These are phyloP conservation scores for Lordiphosa fenestrarum DNA, from an alignment of 2,888 invertebrate species.

Conservation along the genomic window DNA sequence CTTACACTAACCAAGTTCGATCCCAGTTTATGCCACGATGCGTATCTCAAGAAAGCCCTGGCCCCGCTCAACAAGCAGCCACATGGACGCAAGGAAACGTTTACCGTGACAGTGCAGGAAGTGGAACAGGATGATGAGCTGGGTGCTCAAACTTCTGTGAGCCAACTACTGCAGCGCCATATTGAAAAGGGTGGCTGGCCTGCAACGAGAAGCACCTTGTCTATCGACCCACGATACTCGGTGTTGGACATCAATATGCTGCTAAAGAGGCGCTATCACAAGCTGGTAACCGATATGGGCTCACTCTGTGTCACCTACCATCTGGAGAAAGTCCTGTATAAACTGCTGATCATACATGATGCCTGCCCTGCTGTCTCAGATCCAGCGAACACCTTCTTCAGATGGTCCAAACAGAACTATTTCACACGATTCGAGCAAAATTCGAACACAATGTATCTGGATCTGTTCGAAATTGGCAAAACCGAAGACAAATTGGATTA, in stretches of 20 bases:
- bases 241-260: slow-evolving; percentile 10
- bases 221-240: no score
- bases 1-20: slow-evolving; percentile 16
- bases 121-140: no score
- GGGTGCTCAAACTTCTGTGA: no score
- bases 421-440: slow-evolving; percentile 30
- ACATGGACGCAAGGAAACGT: no score
- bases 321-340: slow-evolving; percentile 26
- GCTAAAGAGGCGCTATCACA: slow-evolving; percentile 30
- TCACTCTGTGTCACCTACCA: slow-evolving; percentile 26
- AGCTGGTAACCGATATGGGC: slow-evolving; percentile 22
- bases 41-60: slow-evolving; percentile 2
- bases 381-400: slow-evolving; percentile 24
- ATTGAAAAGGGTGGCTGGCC: no score
- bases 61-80: not conserved
- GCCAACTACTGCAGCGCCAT: no score
- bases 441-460: slow-evolving; percentile 32
- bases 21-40: slow-evolving; percentile 28
- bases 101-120: no score
- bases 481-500: slow-evolving; percentile 34
- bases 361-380: no score
- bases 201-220: not conserved
- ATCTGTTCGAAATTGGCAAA: slow-evolving; percentile 22
- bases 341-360: slow-evolving; percentile 7
- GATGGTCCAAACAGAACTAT: slow-evolving; percentile 44